Base-by-base conservation (phyloP, 2,888 invertebrate genomes). In the Caenorhabditis imperialis region DNA sequence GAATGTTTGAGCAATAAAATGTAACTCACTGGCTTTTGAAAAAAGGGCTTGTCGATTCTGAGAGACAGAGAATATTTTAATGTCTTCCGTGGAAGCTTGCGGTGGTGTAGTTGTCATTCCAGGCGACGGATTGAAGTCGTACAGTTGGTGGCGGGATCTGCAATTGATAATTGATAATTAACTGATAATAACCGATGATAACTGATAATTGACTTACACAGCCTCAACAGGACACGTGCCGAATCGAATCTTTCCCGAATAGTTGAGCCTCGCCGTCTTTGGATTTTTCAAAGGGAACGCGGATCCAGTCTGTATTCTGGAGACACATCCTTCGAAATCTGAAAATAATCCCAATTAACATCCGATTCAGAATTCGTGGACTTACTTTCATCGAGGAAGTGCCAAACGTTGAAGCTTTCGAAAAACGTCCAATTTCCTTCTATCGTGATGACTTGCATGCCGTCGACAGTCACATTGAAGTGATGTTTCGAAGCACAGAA, bases 401-500 rank as follows among this genome's bases (percentile, higher is more conserved):
- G 72, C 86, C 86, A 86, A 7, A 84, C 84, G 50, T 86, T 86
- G 55, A 86, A 80, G 18, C 69, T 72, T 35, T 81, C 73, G 72
- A 86, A 87, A 51, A 87, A 86, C 3, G 85, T 79, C 76, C 85
- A 86, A 69, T 86, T 86, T 40, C 86, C 86, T 35, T 83, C 79
- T 35, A 86, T 63, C 7, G 77, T 61, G 23, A 86, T 78, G n/a
- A 78, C 80, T 25, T 55, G 60, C 51, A 81, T 78, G 12, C 78
- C 84, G 62, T 86, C 85, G 5, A 86, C 83, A 20, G 78, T 80
- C 33, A 86, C 48, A 45, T 82, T 82, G 48, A 86, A 84, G 5
- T 76, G 73, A 18, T 77, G 75, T 27, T 71, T 70, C 1, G 81
- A 78, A 3, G 86, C 86, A 74, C 86, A 86, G 48, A 86, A 85